Conservation (phyloP, 2,888 invertebrate genomes). For the Lysandra bellargus region DNA sequence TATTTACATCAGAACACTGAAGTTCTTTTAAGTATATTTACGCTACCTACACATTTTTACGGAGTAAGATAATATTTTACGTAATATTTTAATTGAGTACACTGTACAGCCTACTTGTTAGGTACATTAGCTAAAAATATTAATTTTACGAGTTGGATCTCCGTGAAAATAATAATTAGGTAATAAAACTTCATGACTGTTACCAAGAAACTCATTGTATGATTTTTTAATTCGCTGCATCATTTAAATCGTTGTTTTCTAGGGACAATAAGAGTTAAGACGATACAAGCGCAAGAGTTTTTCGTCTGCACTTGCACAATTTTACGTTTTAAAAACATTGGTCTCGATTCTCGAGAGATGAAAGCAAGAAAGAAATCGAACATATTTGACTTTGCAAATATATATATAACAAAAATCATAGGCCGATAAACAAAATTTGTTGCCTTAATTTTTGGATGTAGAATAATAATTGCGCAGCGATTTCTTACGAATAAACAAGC, state of each 20-base stretch:
- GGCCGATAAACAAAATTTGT: neutral
- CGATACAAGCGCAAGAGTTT: neutral
- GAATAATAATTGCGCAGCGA: neutral
- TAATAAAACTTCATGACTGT: neutral
- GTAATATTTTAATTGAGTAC: too few relatives aligned
- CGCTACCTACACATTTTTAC: too few relatives aligned
- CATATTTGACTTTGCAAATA: neutral
- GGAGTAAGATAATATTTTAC: too few relatives aligned
- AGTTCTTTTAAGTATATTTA: too few relatives aligned
- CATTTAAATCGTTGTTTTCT: too few relatives aligned
- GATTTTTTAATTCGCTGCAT: neutral
- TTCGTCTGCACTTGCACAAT: neutral
- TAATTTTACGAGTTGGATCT: neutral
- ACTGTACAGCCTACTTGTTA: too few relatives aligned
- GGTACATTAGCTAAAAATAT: too few relatives aligned
- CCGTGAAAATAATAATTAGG: neutral
- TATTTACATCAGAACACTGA: too few relatives aligned
- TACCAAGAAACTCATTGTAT: neutral
- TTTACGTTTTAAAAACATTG: neutral
- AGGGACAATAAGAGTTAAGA: neutral
- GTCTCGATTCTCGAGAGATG: neutral
- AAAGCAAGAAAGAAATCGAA: neutral
- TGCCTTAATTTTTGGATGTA: neutral
- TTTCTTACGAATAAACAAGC: constrained; percentile 7
- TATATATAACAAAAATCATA: neutral